A percentile compares a stretch with the other conserved stretches of the same genome.
These are phyloP conservation scores for Coluber constrictor DNA, from an alignment of 2,797 vertebrate genomes.

Conservation along the genomic window DNA sequence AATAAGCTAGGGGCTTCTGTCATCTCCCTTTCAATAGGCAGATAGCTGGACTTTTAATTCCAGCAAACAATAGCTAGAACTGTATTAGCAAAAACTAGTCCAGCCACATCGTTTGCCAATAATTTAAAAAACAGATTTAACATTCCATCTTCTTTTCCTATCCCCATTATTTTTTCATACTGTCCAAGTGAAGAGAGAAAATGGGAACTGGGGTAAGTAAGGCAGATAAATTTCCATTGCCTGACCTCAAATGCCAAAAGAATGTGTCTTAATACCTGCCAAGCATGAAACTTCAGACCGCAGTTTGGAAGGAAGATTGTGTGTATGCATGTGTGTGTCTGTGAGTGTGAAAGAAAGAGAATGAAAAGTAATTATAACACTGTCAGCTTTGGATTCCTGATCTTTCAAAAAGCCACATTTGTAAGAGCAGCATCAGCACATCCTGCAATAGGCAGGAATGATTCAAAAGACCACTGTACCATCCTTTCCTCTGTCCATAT, in stretches of 20 bases:
- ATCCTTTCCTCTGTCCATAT: not conserved
- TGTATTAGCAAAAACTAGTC: constrained; percentile 75
- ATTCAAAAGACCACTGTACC: not conserved
- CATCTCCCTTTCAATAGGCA: constrained; percentile 68
- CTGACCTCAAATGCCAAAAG: constrained; percentile 51
- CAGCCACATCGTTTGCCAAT: constrained; percentile 72
- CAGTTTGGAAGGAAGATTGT: constrained; percentile 29
- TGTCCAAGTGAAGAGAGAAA: constrained; percentile 69
- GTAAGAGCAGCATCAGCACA: not conserved
- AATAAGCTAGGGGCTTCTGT: constrained; percentile 65
- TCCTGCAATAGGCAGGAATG: not conserved
- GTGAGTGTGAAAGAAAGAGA: not conserved
- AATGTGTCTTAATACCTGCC: constrained; percentile 63
- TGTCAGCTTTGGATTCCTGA: not conserved
- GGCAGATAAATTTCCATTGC: constrained; percentile 62
- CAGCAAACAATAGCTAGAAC: constrained; percentile 75
- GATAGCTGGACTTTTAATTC: constrained; percentile 65
- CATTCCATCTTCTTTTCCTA: constrained; percentile 60
- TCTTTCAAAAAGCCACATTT: not conserved
- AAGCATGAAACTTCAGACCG: constrained; percentile 54
- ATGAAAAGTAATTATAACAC: constrained; percentile 9
- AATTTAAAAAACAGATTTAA: constrained; percentile 74
- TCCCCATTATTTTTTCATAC: constrained; percentile 17
- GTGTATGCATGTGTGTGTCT: not conserved
- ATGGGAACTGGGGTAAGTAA: constrained; percentile 20